Percentiles rank a stretch among this genome's conserved stretches.
Evolutionary conservation across 2,888 invertebrate genomes (phyloP).

Genomic region (Pyralis farinalis): DNA sequence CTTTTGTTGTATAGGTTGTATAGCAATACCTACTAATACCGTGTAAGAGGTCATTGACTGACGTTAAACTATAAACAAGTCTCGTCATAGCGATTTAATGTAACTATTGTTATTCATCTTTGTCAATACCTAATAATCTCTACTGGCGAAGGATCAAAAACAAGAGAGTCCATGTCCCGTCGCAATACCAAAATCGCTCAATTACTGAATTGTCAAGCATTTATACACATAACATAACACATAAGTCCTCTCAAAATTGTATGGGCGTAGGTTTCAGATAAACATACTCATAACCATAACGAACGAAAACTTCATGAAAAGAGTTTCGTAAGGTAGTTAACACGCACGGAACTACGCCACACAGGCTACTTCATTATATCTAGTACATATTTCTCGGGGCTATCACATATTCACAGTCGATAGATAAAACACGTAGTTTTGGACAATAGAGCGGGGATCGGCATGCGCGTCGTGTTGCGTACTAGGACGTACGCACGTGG

Average conservation of each 20-base stretch:
- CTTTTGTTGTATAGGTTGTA: too few relatives aligned
- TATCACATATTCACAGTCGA: constrained; percentile 9
- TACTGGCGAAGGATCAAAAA: neutral
- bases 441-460: constrained; percentile 26
- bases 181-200: too few relatives aligned
- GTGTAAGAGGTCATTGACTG: neutral
- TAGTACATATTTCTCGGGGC: neutral
- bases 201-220: too few relatives aligned
- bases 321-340: too few relatives aligned
- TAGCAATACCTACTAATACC: neutral
- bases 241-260: too few relatives aligned
- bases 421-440: constrained; percentile 31
- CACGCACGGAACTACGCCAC: neutral
- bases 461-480: constrained; percentile 32
- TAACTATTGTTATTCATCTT: neutral
- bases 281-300: too few relatives aligned
- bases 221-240: too few relatives aligned
- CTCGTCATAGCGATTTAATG: neutral
- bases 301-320: too few relatives aligned
- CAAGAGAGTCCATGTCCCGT: too few relatives aligned
- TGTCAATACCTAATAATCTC: neutral
- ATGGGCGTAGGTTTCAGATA: too few relatives aligned
- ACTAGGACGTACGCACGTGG: constrained; percentile 49
- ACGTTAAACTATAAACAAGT: neutral
- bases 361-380: neutral